A percentile compares a stretch with the other conserved stretches of the same genome.
These are phyloP conservation scores for Pangasianodon hypophthalmus DNA, from an alignment of 2,113 vertebrate genomes.

Conservation along the genomic window DNA sequence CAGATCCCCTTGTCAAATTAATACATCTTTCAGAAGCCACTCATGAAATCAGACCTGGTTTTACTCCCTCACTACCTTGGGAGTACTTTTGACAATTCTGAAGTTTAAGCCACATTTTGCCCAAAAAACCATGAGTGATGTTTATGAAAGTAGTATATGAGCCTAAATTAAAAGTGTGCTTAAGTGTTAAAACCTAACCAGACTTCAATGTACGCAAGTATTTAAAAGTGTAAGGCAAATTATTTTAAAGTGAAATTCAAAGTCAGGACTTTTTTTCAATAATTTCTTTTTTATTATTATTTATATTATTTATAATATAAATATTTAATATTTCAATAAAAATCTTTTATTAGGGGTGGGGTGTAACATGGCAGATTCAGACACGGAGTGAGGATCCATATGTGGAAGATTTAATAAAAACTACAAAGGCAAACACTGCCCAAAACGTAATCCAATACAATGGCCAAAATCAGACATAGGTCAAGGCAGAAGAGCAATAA, in stretches of 20 bases:
- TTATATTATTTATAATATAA: no score
- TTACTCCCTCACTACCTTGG: not conserved
- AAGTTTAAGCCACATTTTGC: not conserved
- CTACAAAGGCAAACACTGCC: not conserved
- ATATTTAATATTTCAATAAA: no score
- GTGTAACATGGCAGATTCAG: not conserved
- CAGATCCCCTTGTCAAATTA: not conserved
- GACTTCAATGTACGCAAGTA: not conserved
- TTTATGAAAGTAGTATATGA: not conserved
- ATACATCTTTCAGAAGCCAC: not conserved
- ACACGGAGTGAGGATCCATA: not conserved
- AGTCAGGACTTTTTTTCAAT: not conserved
- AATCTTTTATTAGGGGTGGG: not conserved
- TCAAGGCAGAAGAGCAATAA: not conserved
- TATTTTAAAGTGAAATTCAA: not conserved
- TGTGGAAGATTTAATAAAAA: not conserved
- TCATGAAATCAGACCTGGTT: not conserved
- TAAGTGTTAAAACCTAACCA: not conserved
- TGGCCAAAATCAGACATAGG: not conserved
- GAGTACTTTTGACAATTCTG: not conserved
- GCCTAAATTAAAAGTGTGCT: not conserved
- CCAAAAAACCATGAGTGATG: not conserved
- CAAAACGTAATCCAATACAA: not conserved
- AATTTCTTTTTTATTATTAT: no score
- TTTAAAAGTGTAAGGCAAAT: not conserved